Evolutionary conservation across 1,140 invertebrate species (phyloP), one percentile per base, ranked within the genome.

Genomic region (Anthonomus grandis): DNA sequence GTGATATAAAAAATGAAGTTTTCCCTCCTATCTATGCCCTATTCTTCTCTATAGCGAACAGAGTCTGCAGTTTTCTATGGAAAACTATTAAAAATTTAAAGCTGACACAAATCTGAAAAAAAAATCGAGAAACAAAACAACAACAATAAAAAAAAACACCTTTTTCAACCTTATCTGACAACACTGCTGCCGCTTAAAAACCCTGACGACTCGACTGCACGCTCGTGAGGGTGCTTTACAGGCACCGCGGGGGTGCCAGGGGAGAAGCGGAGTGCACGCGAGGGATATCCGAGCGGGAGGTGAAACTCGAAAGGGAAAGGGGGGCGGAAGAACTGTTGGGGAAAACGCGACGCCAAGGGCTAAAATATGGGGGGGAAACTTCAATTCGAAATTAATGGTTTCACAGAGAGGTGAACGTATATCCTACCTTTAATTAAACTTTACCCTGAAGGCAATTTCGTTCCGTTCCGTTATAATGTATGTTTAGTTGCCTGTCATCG

Each of bases 341-440:
- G 9, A 4, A 9, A 13, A 6, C 17, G 47, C 17, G 47, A 18
- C 19, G 34, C 19, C 18, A 9, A 9, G 13, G 13, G 10, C 19
- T 39, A 41, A 41, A 54, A 54, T 54, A 54, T 54, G 45, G 55
- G 55, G 53, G 55, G 41, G 31, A 45, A 54, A 44, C 44, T 46
- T 57, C 55, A 50, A 57, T 57, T 57, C 46, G 47, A 57, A 57
- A 57, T 57, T 57, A 57, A 57, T 57, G 55, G 47, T 46, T 34
- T 13, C 25, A 36, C 21, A 46, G 15, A 31, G 41, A 46, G 47
- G 55, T 46, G 39, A 39, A 57, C 55, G 55, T 57, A 57, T 49
- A 46, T 51, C 17, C 49, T 50, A 57, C 55, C 55, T 57, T 57
- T 57, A 57, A 57, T 57, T 57, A 57, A 57, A 57, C 42, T 57